Evolutionary conservation across 2,888 invertebrate genomes (phyloP).

Genomic region (Microdon myrmicae): DNA sequence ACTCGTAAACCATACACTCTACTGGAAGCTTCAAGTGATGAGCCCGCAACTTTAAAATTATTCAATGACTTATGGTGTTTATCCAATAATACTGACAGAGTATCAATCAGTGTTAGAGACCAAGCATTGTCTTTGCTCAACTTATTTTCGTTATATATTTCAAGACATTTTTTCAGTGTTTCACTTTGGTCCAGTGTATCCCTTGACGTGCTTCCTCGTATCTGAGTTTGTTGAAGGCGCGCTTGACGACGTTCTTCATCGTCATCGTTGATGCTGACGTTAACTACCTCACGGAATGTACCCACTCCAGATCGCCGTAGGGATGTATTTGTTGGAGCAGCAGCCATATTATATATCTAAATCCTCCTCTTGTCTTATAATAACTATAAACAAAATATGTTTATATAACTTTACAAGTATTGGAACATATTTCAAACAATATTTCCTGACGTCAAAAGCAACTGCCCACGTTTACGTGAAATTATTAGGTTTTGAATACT

Average conservation of each 20-base stretch:
- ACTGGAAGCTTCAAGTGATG: conserved; percentile 87
- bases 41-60: conserved; percentile 82
- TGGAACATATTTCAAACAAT: too few relatives aligned
- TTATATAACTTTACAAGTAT: too few relatives aligned
- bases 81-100: conserved; percentile 80
- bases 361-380: too few relatives aligned
- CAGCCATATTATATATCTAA: conserved; percentile 58
- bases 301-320: conserved; percentile 62
- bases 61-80: conserved; percentile 78
- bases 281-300: conserved; percentile 56
- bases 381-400: too few relatives aligned
- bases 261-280: conserved; percentile 65
- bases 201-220: conserved; percentile 49
- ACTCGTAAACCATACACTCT: conserved; percentile 90
- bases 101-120: conserved; percentile 86
- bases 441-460: too few relatives aligned
- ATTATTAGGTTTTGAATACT: too few relatives aligned
- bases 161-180: conserved; percentile 79
- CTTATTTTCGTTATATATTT: conserved; percentile 86
- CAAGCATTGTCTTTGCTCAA: conserved; percentile 91
- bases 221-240: conserved; percentile 61
- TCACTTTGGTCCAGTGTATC: conserved; percentile 69
- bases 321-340: conserved; percentile 62
- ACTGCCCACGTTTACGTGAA: too few relatives aligned
- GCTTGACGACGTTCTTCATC: conserved; percentile 72